Conservation (phyloP, 2,797 vertebrate species). For the Sebastes kiyomatsui region DNA sequence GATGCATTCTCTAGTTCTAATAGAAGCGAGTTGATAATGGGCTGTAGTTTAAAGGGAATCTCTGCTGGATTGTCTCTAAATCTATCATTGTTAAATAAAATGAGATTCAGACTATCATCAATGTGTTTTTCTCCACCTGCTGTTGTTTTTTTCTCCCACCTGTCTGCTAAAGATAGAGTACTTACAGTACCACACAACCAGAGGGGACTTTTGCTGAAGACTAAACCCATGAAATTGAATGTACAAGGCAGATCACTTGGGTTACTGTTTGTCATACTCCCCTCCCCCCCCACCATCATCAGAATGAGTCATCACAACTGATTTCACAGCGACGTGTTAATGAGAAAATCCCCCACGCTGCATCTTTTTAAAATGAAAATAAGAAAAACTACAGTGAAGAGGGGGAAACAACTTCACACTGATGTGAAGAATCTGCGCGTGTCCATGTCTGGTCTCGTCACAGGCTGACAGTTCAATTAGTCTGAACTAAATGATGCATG, state of each 20-base stretch:
- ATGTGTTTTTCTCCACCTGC: constrained; percentile 10
- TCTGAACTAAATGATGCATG: constrained; percentile 73
- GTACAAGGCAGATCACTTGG: constrained; percentile 51
- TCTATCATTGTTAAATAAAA: constrained; percentile 37
- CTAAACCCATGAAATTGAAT: constrained; percentile 56
- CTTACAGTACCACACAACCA: constrained; percentile 16
- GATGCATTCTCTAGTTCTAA: constrained; percentile 8
- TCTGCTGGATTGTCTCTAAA: constrained; percentile 3
- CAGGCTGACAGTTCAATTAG: constrained; percentile 79
- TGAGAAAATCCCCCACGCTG: constrained; percentile 41
- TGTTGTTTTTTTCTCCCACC: background rate
- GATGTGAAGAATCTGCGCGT: constrained; percentile 50
- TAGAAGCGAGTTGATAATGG: constrained; percentile 30
- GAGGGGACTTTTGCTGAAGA: constrained; percentile 31
- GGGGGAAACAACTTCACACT: background rate
- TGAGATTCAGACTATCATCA: constrained; percentile 1
- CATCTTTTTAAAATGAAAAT: constrained; percentile 23
- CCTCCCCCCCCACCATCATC: background rate
- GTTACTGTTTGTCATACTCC: constrained; percentile 32
- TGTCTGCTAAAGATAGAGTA: constrained; percentile 36
- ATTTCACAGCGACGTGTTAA: constrained; percentile 56
- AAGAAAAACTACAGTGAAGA: constrained; percentile 10
- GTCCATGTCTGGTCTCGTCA: constrained; percentile 67
- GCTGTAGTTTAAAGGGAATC: constrained; percentile 5
- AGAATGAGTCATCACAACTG: constrained; percentile 58